These are phyloP conservation scores for Melinaea marsaeus DNA, from an alignment of 2,888 invertebrate species.

Conservation along the genomic window DNA sequence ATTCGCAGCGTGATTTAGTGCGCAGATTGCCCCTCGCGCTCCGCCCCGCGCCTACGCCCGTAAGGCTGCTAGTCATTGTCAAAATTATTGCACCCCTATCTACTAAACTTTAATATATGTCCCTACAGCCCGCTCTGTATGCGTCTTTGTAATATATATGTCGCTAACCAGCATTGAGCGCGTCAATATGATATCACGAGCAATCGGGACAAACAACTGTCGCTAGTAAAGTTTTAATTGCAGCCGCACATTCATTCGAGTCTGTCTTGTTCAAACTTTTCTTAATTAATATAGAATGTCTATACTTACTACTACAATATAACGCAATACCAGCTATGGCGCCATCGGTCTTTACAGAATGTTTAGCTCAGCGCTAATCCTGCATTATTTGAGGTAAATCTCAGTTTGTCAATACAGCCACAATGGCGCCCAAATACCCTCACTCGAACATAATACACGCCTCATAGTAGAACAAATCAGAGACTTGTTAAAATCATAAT, in stretches of 20 bases:
- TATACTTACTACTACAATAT: slow-evolving; percentile 48
- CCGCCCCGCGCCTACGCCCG: slow-evolving; percentile 74
- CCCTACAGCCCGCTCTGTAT: slow-evolving; percentile 65
- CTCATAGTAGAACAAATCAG: slow-evolving; percentile 71
- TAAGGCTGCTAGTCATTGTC: slow-evolving; percentile 78
- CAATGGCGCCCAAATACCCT: slow-evolving; percentile 75
- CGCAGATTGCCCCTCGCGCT: slow-evolving; percentile 75
- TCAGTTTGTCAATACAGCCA: slow-evolving; percentile 76
- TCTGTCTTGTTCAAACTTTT: slow-evolving; percentile 36
- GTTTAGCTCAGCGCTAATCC: slow-evolving; percentile 63
- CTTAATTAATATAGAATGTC: slow-evolving; percentile 48
- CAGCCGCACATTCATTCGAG: slow-evolving; percentile 40
- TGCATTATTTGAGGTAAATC: slow-evolving; percentile 72
- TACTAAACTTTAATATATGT: slow-evolving; percentile 77
- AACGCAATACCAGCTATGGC: slow-evolving; percentile 69
- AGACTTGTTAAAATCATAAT: slow-evolving; percentile 76
- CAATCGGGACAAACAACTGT: slow-evolving; percentile 26
- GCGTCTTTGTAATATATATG: slow-evolving; percentile 32
- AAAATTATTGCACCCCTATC: slow-evolving; percentile 79
- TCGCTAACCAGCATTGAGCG: slow-evolving; percentile 30
- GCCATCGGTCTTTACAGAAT: slow-evolving; percentile 61
- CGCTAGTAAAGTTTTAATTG: slow-evolving; percentile 33
- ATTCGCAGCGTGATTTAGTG: slow-evolving; percentile 80
- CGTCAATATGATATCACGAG: slow-evolving; percentile 26
- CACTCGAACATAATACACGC: slow-evolving; percentile 74